Evolutionary conservation across 2,113 vertebrate genomes (phyloP).

Genomic region (Carlito syrichta): DNA sequence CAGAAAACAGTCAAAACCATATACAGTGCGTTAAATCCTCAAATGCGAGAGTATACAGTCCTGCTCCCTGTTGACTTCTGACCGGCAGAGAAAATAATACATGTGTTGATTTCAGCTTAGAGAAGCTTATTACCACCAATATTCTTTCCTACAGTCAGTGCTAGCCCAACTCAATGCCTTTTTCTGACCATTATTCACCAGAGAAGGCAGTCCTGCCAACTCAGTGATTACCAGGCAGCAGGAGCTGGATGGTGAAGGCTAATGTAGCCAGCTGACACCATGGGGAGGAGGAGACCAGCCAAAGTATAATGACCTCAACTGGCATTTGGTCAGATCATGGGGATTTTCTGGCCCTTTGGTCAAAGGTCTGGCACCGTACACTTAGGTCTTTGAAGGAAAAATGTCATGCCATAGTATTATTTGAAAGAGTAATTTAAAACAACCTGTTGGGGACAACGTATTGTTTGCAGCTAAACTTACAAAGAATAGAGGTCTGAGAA

Average conservation of each 20-base stretch:
- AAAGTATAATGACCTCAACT: constrained; percentile 51
- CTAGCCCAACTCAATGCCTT: background rate
- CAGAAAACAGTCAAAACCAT: background rate
- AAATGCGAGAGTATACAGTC: background rate
- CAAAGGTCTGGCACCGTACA: constrained; percentile 38
- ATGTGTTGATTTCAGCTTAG: background rate
- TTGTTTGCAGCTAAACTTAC: background rate
- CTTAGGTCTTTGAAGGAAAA: constrained; percentile 7
- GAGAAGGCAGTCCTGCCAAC: constrained; percentile 16
- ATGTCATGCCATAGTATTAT: background rate
- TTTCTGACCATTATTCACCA: background rate
- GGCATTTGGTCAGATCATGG: constrained; percentile 50
- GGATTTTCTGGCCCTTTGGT: constrained; percentile 50
- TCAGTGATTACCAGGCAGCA: constrained; percentile 52
- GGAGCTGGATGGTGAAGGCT: background rate
- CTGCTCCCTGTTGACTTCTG: background rate
- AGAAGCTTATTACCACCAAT: background rate
- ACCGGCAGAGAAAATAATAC: constrained; percentile 22
- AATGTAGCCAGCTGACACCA: constrained; percentile 2
- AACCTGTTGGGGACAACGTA: background rate
- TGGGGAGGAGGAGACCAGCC: constrained; percentile 39
- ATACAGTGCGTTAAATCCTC: background rate
- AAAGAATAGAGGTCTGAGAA: constrained; percentile 2
- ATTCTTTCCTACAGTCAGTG: background rate
- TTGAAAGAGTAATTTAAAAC: constrained; percentile 17